Evolutionary conservation across 2,113 vertebrate species (phyloP).

Genomic region (Hemiscyllium ocellatum): DNA sequence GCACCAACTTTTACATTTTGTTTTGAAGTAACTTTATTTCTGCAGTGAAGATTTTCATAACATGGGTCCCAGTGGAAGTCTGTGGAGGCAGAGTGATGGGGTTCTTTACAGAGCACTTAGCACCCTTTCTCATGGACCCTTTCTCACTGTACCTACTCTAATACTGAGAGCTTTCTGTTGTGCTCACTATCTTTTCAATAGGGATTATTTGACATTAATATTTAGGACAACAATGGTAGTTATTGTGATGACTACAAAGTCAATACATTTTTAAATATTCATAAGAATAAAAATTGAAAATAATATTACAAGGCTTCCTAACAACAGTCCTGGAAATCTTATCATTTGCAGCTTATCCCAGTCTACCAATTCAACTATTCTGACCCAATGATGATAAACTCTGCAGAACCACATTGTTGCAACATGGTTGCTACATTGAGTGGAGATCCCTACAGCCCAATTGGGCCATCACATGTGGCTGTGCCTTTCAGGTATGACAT

Average conservation of each 20-base stretch:
- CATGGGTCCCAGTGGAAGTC: background rate
- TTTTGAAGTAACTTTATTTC: background rate
- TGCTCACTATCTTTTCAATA: background rate
- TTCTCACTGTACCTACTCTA: too few species aligned
- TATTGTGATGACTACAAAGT: background rate
- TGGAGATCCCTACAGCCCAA: background rate
- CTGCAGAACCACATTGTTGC: background rate
- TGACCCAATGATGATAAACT: too few species aligned
- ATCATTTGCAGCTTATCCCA: conserved; percentile 24
- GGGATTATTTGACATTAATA: background rate
- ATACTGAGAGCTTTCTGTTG: background rate
- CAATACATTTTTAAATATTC: conserved; percentile 1
- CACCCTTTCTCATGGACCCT: too few species aligned
- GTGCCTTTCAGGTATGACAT: background rate
- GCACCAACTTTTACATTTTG: background rate
- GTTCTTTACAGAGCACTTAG: background rate
- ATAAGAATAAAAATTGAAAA: background rate
- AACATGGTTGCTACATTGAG: background rate
- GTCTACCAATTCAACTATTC: background rate
- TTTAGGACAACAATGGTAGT: background rate
- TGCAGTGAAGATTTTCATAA: background rate
- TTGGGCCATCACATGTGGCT: background rate
- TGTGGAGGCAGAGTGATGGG: background rate
- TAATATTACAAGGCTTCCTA: background rate
- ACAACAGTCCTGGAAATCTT: background rate